Evolutionary conservation across 2,797 vertebrate species (phyloP).

Genomic region (Rhinella marina): DNA sequence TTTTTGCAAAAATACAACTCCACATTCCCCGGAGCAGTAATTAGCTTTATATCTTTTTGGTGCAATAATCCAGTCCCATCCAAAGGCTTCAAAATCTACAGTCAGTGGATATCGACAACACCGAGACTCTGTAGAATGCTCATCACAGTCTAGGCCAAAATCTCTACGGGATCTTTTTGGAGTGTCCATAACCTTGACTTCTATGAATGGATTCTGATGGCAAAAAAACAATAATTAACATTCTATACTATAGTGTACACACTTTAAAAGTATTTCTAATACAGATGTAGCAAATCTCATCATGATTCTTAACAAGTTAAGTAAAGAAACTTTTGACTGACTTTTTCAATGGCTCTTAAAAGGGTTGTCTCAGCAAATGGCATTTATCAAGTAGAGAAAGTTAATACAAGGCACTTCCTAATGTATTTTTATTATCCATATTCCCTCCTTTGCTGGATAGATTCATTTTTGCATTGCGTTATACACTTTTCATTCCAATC

Average conservation of each 20-base stretch:
- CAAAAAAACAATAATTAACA: slow-evolving; percentile 62
- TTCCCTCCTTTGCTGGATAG: too few species aligned
- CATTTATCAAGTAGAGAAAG: too few species aligned
- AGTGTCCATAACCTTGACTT: slow-evolving; percentile 92
- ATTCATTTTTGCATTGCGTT: too few species aligned
- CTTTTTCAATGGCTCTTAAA: too few species aligned
- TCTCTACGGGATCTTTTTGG: slow-evolving; percentile 87
- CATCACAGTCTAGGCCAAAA: slow-evolving; percentile 92
- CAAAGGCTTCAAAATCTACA: slow-evolving; percentile 96
- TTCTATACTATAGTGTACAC: neutral
- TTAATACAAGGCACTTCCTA: too few species aligned
- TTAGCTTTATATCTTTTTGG: slow-evolving; percentile 99
- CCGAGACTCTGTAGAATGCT: slow-evolving; percentile 91
- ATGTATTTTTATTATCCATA: too few species aligned
- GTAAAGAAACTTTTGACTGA: too few species aligned
- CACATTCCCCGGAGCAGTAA: slow-evolving; percentile 97
- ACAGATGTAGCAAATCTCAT: too few species aligned
- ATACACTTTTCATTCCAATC: too few species aligned
- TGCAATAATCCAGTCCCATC: slow-evolving; percentile 98
- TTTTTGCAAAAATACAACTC: slow-evolving; percentile 96
- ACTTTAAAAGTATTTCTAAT: neutral
- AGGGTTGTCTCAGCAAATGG: too few species aligned
- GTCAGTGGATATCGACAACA: slow-evolving; percentile 96
- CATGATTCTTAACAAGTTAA: too few species aligned
- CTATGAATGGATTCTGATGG: slow-evolving; percentile 92